These are phyloP conservation scores for Torymus aiolomorphi DNA, from an alignment of 2,888 invertebrate species.

Conservation along the genomic window DNA sequence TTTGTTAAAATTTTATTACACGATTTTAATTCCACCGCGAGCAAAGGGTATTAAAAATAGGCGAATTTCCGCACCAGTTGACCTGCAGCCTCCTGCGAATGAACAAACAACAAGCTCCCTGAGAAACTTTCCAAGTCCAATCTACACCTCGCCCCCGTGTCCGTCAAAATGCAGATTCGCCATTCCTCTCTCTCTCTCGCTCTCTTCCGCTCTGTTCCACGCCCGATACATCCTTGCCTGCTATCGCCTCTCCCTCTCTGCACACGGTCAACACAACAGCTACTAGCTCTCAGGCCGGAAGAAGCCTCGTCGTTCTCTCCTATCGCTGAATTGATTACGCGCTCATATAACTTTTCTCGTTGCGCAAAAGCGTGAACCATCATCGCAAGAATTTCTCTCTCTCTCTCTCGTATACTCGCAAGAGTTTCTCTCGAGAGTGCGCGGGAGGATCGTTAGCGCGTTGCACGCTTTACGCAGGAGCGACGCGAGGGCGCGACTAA, in stretches of 20 bases:
- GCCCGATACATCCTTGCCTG: not conserved
- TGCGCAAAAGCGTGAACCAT: slow-evolving; percentile 41
- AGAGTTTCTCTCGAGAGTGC: not conserved
- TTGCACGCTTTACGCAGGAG: not conserved
- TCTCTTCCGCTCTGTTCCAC: too few species aligned
- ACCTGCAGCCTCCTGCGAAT: too few species aligned
- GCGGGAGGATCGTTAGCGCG: slow-evolving; percentile 28
- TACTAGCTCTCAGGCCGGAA: slow-evolving; percentile 12
- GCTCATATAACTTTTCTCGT: slow-evolving; percentile 54
- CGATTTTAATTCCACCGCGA: too few species aligned
- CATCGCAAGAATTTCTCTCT: not conserved
- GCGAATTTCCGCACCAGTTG: too few species aligned
- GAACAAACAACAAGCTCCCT: too few species aligned
- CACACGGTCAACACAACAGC: not conserved
- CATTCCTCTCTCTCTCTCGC: too few species aligned
- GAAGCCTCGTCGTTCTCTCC: slow-evolving; percentile 13
- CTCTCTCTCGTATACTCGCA: not conserved
- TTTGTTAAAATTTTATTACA: too few species aligned
- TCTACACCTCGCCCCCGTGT: too few species aligned
- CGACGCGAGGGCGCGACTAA: slow-evolving; percentile 1
- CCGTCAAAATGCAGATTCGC: too few species aligned
- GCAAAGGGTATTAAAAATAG: too few species aligned
- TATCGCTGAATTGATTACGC: slow-evolving; percentile 54
- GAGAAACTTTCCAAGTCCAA: too few species aligned
- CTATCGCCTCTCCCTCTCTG: not conserved